phyloP scores from a whole-genome alignment of 2,113 vertebrate genomes.

The Gymnarchus niloticus region DNA sequence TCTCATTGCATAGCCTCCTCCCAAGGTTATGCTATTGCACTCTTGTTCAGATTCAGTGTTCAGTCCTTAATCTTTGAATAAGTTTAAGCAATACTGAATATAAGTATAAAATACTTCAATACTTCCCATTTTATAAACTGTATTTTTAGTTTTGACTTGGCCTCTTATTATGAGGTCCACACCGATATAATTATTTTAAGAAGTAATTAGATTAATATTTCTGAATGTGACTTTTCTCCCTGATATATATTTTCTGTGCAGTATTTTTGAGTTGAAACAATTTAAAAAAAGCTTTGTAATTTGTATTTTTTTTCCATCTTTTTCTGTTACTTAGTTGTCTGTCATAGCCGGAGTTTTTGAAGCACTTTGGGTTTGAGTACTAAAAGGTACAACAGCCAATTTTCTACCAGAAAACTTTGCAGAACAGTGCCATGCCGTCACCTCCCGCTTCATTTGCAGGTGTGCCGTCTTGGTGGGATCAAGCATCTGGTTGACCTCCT shows the following conservation, averaged over 20 bases:
- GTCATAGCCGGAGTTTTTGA: not conserved
- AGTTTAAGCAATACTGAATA: no score
- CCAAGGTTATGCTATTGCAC: no score
- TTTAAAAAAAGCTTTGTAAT: not conserved
- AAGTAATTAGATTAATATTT: not conserved
- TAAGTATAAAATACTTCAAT: not conserved
- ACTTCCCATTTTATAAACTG: not conserved
- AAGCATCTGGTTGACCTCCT: constrained; percentile 92
- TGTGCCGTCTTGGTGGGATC: constrained; percentile 85
- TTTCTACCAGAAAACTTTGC: no score
- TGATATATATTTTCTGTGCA: not conserved
- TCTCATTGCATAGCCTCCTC: no score
- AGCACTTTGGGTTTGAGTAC: not conserved
- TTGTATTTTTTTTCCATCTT: not conserved
- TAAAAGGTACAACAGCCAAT: no score
- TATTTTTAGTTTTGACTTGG: not conserved
- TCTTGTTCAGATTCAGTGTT: not conserved
- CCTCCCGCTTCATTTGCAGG: constrained; percentile 55
- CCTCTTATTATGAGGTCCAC: not conserved
- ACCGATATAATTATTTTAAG: not conserved
- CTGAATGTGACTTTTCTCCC: not conserved
- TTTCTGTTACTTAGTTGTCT: not conserved
- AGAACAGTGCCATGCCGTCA: not conserved
- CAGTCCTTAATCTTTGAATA: no score
- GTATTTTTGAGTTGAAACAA: not conserved